Conservation (phyloP, 2,113 vertebrate species). For the Stictonetta naevosa region DNA sequence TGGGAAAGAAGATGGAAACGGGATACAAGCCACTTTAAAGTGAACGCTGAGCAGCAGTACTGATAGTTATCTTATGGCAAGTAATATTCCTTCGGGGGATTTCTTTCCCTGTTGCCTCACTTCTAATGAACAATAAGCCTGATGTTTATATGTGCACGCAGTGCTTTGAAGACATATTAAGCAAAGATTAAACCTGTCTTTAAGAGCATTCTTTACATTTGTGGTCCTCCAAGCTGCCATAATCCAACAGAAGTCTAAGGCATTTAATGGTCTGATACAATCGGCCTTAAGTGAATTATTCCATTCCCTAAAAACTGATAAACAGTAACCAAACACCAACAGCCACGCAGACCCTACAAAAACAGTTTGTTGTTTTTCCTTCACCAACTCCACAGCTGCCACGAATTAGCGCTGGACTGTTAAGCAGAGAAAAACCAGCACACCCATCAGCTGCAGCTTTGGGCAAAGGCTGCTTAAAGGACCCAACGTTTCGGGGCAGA, state of each 20-base stretch:
- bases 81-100: conserved; percentile 30
- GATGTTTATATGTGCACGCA: conserved; percentile 1
- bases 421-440: neutral
- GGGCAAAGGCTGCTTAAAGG: neutral
- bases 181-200: conserved; percentile 45
- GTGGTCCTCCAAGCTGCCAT: conserved; percentile 43
- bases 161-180: conserved; percentile 37
- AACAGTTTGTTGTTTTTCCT: neutral
- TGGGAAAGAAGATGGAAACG: conserved; percentile 2
- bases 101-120: neutral
- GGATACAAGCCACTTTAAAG: conserved; percentile 4
- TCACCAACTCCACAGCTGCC: neutral
- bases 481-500: neutral
- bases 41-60: conserved; percentile 22
- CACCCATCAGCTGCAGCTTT: neutral
- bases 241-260: conserved; percentile 30
- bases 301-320: conserved; percentile 28
- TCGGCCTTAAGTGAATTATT: conserved; percentile 30
- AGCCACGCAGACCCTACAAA: neutral
- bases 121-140: conserved; percentile 60
- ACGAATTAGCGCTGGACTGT: neutral
- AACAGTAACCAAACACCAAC: conserved; percentile 9
- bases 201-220: conserved; percentile 13
- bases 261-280: neutral
- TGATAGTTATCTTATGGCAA: conserved; percentile 19